Evolutionary conservation across 2,113 vertebrate species (phyloP).

Genomic region (Crotalus viridis): DNA sequence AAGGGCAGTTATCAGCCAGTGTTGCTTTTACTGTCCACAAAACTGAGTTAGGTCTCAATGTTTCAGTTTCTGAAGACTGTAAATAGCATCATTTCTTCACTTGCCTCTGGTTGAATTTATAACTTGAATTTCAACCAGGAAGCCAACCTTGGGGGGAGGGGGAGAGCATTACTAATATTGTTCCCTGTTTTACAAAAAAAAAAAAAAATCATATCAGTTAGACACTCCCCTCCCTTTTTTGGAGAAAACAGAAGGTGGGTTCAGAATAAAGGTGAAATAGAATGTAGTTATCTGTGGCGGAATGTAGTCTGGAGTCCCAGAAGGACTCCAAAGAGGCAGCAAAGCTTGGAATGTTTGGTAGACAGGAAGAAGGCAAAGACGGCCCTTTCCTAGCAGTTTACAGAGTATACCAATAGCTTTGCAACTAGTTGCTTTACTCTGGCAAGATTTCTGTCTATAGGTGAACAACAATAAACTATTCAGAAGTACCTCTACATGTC

Average conservation of each 20-base stretch:
- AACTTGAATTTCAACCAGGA: not conserved
- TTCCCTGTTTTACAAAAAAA: not conserved
- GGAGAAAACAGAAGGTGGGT: not conserved
- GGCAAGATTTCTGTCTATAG: no score
- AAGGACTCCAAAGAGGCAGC: no score
- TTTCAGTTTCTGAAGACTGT: conserved; percentile 31
- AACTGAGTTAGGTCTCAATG: conserved; percentile 29
- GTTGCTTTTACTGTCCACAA: conserved; percentile 31
- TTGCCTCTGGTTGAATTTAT: conserved; percentile 37
- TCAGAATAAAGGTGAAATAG: conserved; percentile 2
- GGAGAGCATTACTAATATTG: conserved; percentile 7
- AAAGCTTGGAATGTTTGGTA: no score
- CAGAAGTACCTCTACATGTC: no score
- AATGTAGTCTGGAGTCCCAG: no score
- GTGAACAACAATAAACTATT: no score
- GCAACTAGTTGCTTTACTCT: no score
- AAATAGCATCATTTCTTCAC: conserved; percentile 13
- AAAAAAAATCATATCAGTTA: not conserved
- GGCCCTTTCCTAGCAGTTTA: no score
- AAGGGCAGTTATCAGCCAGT: conserved; percentile 9
- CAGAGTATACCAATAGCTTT: no score
- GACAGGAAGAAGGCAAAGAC: no score
- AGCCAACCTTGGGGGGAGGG: not conserved
- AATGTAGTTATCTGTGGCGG: no score
- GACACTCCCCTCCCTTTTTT: not conserved